Evolutionary conservation across 2,888 invertebrate species (phyloP).

Genomic region (Hipparchia sbordonii): DNA sequence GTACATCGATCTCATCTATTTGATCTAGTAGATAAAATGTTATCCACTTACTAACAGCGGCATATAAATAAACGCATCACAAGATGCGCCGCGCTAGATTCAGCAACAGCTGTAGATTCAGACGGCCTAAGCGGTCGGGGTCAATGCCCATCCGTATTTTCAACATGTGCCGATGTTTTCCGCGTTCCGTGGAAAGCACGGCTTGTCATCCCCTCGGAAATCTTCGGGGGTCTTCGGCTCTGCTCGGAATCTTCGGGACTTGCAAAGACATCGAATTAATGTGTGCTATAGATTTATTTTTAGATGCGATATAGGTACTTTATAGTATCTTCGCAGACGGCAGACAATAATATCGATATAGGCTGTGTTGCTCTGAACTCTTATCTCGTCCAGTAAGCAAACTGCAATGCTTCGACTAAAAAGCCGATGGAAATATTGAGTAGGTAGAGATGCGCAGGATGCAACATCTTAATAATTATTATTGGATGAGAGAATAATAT

Average conservation of each 20-base stretch:
- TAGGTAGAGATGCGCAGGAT: neutral
- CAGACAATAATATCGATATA: conserved; percentile 29
- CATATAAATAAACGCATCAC: conserved; percentile 64
- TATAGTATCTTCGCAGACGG: conserved; percentile 38
- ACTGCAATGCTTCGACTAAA: neutral
- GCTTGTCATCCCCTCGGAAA: conserved; percentile 74
- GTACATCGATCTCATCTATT: neutral
- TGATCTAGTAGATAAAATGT: conserved; percentile 51
- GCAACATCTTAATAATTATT: too few species aligned
- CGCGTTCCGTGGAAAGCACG: conserved; percentile 80
- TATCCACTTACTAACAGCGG: conserved; percentile 34
- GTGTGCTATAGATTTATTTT: conserved; percentile 34
- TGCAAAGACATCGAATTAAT: conserved; percentile 29
- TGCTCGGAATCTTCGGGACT: conserved; percentile 47
- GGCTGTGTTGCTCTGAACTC: conserved; percentile 21
- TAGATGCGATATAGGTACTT: conserved; percentile 31
- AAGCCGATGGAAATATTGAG: neutral
- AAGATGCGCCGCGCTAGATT: conserved; percentile 71
- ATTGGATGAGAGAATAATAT: neutral
- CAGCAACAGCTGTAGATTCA: conserved; percentile 76
- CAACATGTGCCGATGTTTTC: conserved; percentile 81
- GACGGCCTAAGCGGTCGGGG: conserved; percentile 71
- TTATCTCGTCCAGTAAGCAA: conserved; percentile 14
- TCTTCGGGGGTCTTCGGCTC: conserved; percentile 66
- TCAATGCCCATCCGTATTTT: conserved; percentile 81